These are phyloP conservation scores for Florisuga fusca DNA, from an alignment of 2,797 vertebrate genomes.

Conservation along the genomic window DNA sequence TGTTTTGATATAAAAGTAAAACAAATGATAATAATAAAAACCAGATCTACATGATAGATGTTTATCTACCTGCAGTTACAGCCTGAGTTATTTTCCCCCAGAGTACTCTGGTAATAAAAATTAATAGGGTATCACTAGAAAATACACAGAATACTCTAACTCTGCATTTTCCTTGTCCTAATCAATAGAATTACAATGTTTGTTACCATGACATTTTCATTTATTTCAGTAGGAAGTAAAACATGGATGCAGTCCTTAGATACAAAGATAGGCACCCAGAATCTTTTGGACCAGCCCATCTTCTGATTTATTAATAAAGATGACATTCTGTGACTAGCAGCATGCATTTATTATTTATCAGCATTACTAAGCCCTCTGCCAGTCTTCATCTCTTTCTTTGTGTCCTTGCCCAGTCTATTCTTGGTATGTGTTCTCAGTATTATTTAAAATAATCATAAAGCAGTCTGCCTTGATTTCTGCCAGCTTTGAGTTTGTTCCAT, in stretches of 20 bases:
- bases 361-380: neutral
- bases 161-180: neutral
- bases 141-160: neutral
- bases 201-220: neutral
- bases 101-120: neutral
- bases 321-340: neutral
- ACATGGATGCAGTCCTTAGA: neutral
- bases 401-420: slow-evolving; percentile 22
- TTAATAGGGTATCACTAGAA: neutral
- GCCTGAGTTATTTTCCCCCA: neutral
- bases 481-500: slow-evolving; percentile 1
- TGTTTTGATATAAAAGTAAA: neutral
- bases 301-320: slow-evolving; percentile 37
- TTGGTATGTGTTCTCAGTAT: neutral
- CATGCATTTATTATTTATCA: slow-evolving; percentile 30
- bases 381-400: slow-evolving; percentile 14
- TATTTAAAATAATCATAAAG: slow-evolving; percentile 31
- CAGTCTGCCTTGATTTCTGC: neutral
- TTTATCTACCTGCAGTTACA: neutral
- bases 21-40: neutral
- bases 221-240: neutral
- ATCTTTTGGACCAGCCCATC: neutral
- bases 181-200: neutral
- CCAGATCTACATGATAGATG: neutral
- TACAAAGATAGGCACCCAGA: neutral